phyloP scores from a whole-genome alignment of 2,888 invertebrate species.

The Peribatodes rhomboidaria region DNA sequence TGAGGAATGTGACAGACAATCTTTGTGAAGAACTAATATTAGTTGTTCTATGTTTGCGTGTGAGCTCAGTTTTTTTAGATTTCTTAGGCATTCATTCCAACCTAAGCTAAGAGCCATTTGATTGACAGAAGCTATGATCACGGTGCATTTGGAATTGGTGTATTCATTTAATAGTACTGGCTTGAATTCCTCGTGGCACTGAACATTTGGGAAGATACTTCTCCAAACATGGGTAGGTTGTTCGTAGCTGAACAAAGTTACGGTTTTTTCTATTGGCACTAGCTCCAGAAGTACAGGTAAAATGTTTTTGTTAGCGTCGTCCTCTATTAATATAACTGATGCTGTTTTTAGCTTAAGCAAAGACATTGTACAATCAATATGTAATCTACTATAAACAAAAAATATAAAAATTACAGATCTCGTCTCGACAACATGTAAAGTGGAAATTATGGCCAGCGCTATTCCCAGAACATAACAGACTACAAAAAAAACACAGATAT shows the following conservation, averaged over 20 bases:
- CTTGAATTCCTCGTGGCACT: slow-evolving; percentile 61
- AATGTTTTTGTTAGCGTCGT: slow-evolving; percentile 69
- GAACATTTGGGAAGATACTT: slow-evolving; percentile 61
- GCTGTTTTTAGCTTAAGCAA: slow-evolving; percentile 69
- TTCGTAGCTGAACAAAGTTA: slow-evolving; percentile 72
- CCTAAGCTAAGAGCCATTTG: slow-evolving; percentile 74
- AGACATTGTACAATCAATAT: slow-evolving; percentile 59
- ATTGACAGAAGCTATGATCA: slow-evolving; percentile 77
- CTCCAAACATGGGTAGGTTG: slow-evolving; percentile 68
- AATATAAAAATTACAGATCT: background rate
- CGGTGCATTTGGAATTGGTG: slow-evolving; percentile 56
- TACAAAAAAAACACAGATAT: too few relatives aligned
- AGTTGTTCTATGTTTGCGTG: slow-evolving; percentile 64
- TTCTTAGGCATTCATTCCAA: slow-evolving; percentile 70
- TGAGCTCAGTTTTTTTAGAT: slow-evolving; percentile 57
- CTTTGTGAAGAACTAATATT: slow-evolving; percentile 78
- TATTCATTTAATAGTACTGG: slow-evolving; percentile 52
- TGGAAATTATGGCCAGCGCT: too few relatives aligned
- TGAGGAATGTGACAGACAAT: slow-evolving; percentile 74
- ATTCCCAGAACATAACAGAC: too few relatives aligned
- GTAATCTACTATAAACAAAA: background rate
- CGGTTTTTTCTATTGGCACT: slow-evolving; percentile 56
- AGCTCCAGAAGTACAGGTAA: slow-evolving; percentile 69
- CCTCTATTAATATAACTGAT: slow-evolving; percentile 74
- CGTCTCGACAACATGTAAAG: too few relatives aligned